A percentile compares a stretch with the other conserved stretches of the same genome.
Conservation (phyloP, 2,888 invertebrate species). For the Hemicrepidius hirtus region DNA sequence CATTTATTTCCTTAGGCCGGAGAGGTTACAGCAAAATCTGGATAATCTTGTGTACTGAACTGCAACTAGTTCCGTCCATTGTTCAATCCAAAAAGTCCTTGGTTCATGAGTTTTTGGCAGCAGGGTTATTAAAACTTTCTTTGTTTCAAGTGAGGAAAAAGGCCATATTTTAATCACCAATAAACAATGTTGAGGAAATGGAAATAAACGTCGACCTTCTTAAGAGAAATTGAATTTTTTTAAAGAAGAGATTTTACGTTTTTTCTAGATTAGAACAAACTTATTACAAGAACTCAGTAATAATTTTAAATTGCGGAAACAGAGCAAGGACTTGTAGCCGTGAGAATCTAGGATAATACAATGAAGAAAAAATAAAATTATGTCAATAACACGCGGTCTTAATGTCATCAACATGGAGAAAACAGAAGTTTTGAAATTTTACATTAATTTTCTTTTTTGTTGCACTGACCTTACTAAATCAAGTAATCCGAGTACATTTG, state of each 20-base stretch:
- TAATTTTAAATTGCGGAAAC: slow-evolving; percentile 51
- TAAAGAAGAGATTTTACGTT: not conserved
- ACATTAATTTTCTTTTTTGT: too few relatives aligned
- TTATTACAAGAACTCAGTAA: not conserved
- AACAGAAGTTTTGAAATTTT: not conserved
- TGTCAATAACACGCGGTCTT: slow-evolving; percentile 22
- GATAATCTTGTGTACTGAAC: slow-evolving; percentile 38
- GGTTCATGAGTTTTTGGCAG: slow-evolving; percentile 29
- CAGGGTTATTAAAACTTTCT: slow-evolving; percentile 30
- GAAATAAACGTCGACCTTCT: slow-evolving; percentile 1
- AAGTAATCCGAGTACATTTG: too few relatives aligned
- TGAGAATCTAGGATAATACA: slow-evolving; percentile 58
- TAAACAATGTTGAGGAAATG: slow-evolving; percentile 16
- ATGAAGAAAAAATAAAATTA: slow-evolving; percentile 17
- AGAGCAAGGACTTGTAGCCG: slow-evolving; percentile 59
- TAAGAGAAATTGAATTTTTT: slow-evolving; percentile 5
- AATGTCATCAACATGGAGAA: slow-evolving; percentile 7
- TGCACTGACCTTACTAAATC: too few relatives aligned
- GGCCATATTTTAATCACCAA: slow-evolving; percentile 15
- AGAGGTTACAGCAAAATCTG: slow-evolving; percentile 27
- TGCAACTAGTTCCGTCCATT: slow-evolving; percentile 35
- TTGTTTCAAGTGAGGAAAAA: slow-evolving; percentile 12
- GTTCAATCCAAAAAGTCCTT: slow-evolving; percentile 24
- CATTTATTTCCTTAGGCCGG: slow-evolving; percentile 24
- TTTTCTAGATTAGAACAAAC: not conserved